Conservation (phyloP, 1,140 invertebrate species). For the Neotoxoptera formosana region DNA sequence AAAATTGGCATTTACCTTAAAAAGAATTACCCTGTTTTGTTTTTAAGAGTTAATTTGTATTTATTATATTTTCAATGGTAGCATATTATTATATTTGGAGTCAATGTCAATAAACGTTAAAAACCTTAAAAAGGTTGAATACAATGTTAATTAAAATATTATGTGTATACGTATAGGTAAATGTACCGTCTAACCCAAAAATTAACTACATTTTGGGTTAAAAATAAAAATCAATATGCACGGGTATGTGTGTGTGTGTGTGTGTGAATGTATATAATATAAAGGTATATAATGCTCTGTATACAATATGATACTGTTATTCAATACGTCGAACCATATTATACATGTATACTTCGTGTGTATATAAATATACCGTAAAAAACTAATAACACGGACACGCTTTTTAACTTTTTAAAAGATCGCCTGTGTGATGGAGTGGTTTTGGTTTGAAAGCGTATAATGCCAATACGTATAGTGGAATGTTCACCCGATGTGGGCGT, state of each 20-base stretch:
- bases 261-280: not conserved
- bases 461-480: not conserved
- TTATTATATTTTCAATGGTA: no score
- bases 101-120: not conserved
- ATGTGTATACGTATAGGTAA: not conserved
- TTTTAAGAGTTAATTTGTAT: no score
- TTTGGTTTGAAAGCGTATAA: not conserved
- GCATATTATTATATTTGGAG: not conserved
- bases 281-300: no score
- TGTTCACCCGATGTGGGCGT: not conserved
- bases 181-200: not conserved
- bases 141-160: not conserved
- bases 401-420: conserved; percentile 21
- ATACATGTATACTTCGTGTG: not conserved
- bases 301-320: not conserved
- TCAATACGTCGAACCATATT: not conserved
- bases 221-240: not conserved
- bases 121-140: not conserved
- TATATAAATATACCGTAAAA: not conserved
- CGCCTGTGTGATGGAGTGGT: not conserved
- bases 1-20: no score
- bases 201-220: not conserved
- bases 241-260: not conserved
- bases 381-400: not conserved
- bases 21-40: no score